phyloP scores from a whole-genome alignment of 2,113 vertebrate species.

The Ophthalmolycus amberensis region DNA sequence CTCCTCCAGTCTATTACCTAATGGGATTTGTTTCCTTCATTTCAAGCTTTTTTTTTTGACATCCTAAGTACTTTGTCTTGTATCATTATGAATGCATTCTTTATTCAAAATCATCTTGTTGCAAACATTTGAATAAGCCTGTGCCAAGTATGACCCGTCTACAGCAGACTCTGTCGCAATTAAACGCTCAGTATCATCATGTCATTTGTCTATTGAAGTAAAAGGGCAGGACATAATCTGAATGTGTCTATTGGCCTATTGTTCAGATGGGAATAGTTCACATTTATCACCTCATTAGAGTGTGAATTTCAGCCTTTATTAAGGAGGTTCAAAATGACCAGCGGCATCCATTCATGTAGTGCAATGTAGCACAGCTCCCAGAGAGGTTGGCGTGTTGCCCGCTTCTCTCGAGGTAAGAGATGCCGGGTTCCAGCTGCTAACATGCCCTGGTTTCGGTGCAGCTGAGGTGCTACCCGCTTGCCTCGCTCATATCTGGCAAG shows the following conservation, averaged over 20 bases:
- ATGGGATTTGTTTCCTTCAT: conserved; percentile 3
- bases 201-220: conserved; percentile 15
- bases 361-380: conserved; percentile 74
- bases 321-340: conserved; percentile 58
- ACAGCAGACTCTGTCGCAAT: neutral
- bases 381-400: conserved; percentile 69
- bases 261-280: conserved; percentile 21
- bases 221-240: conserved; percentile 41
- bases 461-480: conserved; percentile 46
- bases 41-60: conserved; percentile 42
- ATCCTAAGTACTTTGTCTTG: conserved; percentile 36
- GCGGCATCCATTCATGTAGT: conserved; percentile 75
- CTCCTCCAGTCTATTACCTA: neutral
- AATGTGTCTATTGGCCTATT: conserved; percentile 39
- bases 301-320: conserved; percentile 22
- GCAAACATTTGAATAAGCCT: conserved; percentile 39
- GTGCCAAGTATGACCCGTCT: conserved; percentile 7
- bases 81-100: conserved; percentile 32
- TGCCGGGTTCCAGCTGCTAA: conserved; percentile 62
- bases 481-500: conserved; percentile 41
- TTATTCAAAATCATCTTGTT: conserved; percentile 61
- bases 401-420: conserved; percentile 45
- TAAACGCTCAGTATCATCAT: conserved; percentile 41
- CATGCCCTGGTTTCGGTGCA: conserved; percentile 62
- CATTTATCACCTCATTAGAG: conserved; percentile 52